Base-by-base conservation (phyloP, 1,140 invertebrate genomes). In the Matsumurasca onukii region DNA sequence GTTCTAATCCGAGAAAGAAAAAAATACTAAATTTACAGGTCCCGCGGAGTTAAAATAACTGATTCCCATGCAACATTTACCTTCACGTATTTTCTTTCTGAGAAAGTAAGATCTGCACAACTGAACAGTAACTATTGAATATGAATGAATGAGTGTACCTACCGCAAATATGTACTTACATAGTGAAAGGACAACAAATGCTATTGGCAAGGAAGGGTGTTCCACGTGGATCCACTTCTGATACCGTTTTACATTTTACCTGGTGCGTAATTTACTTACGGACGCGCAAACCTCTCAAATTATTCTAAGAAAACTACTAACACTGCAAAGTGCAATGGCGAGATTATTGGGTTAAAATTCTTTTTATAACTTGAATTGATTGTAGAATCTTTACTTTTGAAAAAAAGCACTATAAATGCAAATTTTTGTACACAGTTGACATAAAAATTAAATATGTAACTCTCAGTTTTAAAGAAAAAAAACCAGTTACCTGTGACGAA, bases 241-340 rank as follows among this genome's bases (percentile, higher is more conserved):
- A 20, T 65, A 25, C 29, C n/a, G n/a, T n/a, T 64, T 31, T 67
- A 51, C 20, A 45, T 48, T 82, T 87, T 88, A 88, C 86, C 86
- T 87, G 86, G 85, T 86, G 86, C 86, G 86, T 86, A 83, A 69
- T 65, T 69, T 86, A 86, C 85, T 86, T 86, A 86, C 85, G 76
- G 78, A 81, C 81, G 84, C 84, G 81, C 80, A 84, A 73, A 77
- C 62, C 62, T 15, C 17, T 59, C 29, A 65, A n/a, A 3, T 75
- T 72, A 70, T 68, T 34, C 64, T 5, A 45, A 70, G 45, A 17
- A 52, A 70, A 66, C 27, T 51, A 24, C 17, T 70, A 55, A 71
- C 71, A 73, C 75, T n/a, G 31, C 30, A 31, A 63, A 29, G 24
- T 63, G 15, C 12, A 29, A 31, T 24, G 12, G 30, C 12, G n/a